Evolutionary conservation across 2,113 vertebrate genomes (phyloP), one percentile per base, ranked within the genome.

Genomic region (Macquaria ambigua): DNA sequence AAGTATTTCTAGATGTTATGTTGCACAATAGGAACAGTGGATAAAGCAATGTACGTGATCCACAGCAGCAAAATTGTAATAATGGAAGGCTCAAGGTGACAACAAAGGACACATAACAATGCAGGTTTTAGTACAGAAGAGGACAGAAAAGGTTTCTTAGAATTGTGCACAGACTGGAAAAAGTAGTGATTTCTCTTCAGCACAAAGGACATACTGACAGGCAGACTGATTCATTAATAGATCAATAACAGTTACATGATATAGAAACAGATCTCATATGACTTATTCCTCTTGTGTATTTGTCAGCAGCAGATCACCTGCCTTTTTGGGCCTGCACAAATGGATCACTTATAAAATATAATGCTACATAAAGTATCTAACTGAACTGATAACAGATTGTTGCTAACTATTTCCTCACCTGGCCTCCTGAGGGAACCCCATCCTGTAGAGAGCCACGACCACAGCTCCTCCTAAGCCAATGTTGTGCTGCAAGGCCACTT

Each of bases 401-500:
- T 52, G 6, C 2, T 3, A 74, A 70, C 25, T 21, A 18, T 5
- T 9, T 56, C 61, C 92, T 96, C 86, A 97, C 97, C 96, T 95
- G 77, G 78, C 83, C 1, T 91, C 87, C 66, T 95, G 95, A 11
- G 96, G 95, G 87, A 99, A 98, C 9, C 97, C 97, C 97, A 98
- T 97, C 88, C 25, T 97, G 95, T 97, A 98, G 0, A 99, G 93
- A 0, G 96, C 92, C 0, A 99, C 95, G 0, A 99, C 97, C 28
- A 37, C 97, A 1, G 98, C 98, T 61, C 98, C 98, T 68, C 98
- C 98, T 8, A 98, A 18, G 85, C 98, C 98, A 50, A 99, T 89
- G 90, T 99, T 99, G 91, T 98, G 98, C 87, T 99, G 98, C 93
- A 99, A 92, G 43, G 96, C 98, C 77, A 98, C 93, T 94, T 97